Conservation (phyloP, 2,888 invertebrate species). For the Crepidodera aurea region DNA sequence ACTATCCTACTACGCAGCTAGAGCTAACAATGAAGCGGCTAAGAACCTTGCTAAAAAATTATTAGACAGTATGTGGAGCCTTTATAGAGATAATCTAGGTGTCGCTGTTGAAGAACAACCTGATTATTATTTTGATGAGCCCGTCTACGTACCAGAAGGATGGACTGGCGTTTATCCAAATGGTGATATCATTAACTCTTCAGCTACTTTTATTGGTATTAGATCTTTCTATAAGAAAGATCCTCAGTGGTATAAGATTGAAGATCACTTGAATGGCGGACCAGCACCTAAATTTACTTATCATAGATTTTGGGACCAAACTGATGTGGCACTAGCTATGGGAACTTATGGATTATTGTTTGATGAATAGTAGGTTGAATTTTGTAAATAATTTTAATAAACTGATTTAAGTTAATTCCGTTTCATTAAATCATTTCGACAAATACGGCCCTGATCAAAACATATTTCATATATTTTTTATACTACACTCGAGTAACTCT, state of each 20-base stretch:
- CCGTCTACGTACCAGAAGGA: conserved; percentile 42
- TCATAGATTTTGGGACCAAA: conserved; percentile 48
- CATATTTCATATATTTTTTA: no score
- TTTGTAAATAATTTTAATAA: background rate
- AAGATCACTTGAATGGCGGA: conserved; percentile 43
- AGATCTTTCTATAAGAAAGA: conserved; percentile 46
- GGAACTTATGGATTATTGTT: conserved; percentile 45
- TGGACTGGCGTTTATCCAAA: conserved; percentile 46
- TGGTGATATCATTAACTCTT: conserved; percentile 43
- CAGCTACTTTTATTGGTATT: conserved; percentile 42
- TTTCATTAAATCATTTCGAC: background rate
- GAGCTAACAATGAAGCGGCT: conserved; percentile 38
- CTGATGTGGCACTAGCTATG: conserved; percentile 44
- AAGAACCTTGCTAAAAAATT: conserved; percentile 41
- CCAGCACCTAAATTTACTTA: conserved; percentile 41
- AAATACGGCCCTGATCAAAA: no score
- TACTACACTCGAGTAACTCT: no score
- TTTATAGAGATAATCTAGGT: conserved; percentile 37
- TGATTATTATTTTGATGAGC: conserved; percentile 30
- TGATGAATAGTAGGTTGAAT: conserved; percentile 39
- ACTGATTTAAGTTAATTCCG: background rate
- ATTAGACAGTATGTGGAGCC: conserved; percentile 40
- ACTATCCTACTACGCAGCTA: conserved; percentile 44
- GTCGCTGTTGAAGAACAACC: conserved; percentile 37
- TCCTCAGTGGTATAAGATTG: conserved; percentile 43